Conservation (phyloP, 2,113 vertebrate genomes). For the Excalfactoria chinensis region DNA sequence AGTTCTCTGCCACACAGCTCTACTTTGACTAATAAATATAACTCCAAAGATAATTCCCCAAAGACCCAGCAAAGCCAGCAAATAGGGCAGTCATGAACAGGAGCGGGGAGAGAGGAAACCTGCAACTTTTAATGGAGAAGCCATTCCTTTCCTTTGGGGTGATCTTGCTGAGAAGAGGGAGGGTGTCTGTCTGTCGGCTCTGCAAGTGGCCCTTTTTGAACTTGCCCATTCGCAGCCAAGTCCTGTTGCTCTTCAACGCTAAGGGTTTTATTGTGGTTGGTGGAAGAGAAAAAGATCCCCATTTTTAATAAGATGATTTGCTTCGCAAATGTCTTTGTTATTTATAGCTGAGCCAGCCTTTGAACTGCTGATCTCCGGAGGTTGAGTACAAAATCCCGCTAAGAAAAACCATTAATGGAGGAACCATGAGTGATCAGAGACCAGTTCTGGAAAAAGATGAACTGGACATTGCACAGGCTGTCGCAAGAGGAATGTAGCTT, state of each 20-base stretch:
- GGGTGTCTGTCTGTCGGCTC: slow-evolving; percentile 59
- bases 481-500: slow-evolving; percentile 47
- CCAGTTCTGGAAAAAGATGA: slow-evolving; percentile 56
- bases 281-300: slow-evolving; percentile 14
- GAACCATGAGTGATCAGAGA: slow-evolving; percentile 60
- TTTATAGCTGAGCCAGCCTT: slow-evolving; percentile 57
- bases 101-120: slow-evolving; percentile 64
- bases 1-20: slow-evolving; percentile 36
- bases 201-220: slow-evolving; percentile 69
- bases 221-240: slow-evolving; percentile 57
- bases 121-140: slow-evolving; percentile 71
- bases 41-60: slow-evolving; percentile 41
- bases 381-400: slow-evolving; percentile 64
- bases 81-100: slow-evolving; percentile 45
- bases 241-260: slow-evolving; percentile 49
- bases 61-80: slow-evolving; percentile 38
- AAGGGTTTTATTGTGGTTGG: slow-evolving; percentile 66
- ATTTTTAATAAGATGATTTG: slow-evolving; percentile 70
- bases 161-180: slow-evolving; percentile 65
- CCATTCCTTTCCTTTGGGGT: slow-evolving; percentile 69
- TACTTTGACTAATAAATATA: slow-evolving; percentile 61
- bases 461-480: slow-evolving; percentile 33
- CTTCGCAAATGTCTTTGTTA: slow-evolving; percentile 71
- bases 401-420: slow-evolving; percentile 62
- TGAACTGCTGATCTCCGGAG: slow-evolving; percentile 56